These are phyloP conservation scores for Syngnathus typhle DNA, from an alignment of 2,113 vertebrate species.

Conservation along the genomic window DNA sequence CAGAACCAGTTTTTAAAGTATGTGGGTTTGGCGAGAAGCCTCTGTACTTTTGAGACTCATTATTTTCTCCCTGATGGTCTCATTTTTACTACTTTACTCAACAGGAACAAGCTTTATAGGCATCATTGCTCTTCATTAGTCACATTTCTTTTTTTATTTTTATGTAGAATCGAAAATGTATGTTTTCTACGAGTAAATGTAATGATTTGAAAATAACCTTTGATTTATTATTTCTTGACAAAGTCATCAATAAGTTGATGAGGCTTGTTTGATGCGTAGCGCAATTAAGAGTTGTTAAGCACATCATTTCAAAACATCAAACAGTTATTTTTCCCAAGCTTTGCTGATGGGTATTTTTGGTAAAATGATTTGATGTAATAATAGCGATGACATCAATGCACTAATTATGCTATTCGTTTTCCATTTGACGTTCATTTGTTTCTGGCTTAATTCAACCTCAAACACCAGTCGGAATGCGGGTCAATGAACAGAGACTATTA, in stretches of 20 bases:
- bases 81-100: slow-evolving; percentile 14
- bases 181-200: slow-evolving; percentile 13
- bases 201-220: slow-evolving; percentile 7
- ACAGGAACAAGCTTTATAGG: slow-evolving; percentile 19
- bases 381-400: neutral
- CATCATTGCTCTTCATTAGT: slow-evolving; percentile 35
- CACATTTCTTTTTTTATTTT: neutral
- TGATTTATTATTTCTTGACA: slow-evolving; percentile 6
- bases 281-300: slow-evolving; percentile 22
- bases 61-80: slow-evolving; percentile 18
- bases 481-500: neutral
- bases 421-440: slow-evolving; percentile 1
- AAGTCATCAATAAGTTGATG: slow-evolving; percentile 5
- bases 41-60: slow-evolving; percentile 27
- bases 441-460: neutral
- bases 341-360: neutral
- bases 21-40: slow-evolving; percentile 4
- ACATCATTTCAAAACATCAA: slow-evolving; percentile 4
- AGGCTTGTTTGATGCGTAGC: slow-evolving; percentile 18
- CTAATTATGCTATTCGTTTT: neutral
- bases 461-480: neutral
- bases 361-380: neutral
- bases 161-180: neutral
- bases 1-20: slow-evolving; percentile 24
- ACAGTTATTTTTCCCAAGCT: neutral